Evolutionary conservation across 2,888 invertebrate genomes (phyloP), one percentile per base, ranked within the genome.

Genomic region (Nymphalis polychloros): DNA sequence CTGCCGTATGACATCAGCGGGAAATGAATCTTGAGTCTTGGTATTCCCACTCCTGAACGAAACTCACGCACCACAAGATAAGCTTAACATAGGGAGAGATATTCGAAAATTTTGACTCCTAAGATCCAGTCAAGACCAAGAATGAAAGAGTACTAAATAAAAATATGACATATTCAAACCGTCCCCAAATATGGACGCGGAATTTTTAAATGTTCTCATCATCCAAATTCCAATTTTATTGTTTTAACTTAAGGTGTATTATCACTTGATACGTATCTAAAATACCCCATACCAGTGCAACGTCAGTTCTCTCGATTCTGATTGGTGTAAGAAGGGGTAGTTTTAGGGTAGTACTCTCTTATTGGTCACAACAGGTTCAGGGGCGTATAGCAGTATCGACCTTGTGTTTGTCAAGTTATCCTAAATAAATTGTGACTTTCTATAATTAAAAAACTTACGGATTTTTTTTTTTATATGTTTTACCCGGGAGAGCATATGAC

Each of bases 1-100:
- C 89, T 91, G 76, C 91, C 90, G 89, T 92, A 91, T 75, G 93
- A 92, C 93, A 93, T 93, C 86, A 92, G 92, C 88, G 92, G 92
- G 92, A 92, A 92, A 92, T 92, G 92, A 92, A 92, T 92, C 83
- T 92, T 92, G 92, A 89, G 79, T 84, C 86, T 80, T 87, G 76
- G 70, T 71, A 13, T 70, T 73, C 65, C 73, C 79, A 74, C 80
- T 69, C 71, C 70, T 46, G 8, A 46, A 66, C 62, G 70, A 70
- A 67, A 75, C 71, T 73, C 73, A 50, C 67, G 70, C 73, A 63
- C 65, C 72, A 59, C 67, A 20, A 10, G 31, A n/a, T 57, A 23
- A 50, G 31, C 47, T 64, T 59, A 47, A 52, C 60, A 31, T 16
- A 60, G 53, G 52, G 49, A 47, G 41, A 52, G 52, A 17, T 67